Conservation (phyloP, 2,888 invertebrate species). For the Hydraecia micacea region DNA sequence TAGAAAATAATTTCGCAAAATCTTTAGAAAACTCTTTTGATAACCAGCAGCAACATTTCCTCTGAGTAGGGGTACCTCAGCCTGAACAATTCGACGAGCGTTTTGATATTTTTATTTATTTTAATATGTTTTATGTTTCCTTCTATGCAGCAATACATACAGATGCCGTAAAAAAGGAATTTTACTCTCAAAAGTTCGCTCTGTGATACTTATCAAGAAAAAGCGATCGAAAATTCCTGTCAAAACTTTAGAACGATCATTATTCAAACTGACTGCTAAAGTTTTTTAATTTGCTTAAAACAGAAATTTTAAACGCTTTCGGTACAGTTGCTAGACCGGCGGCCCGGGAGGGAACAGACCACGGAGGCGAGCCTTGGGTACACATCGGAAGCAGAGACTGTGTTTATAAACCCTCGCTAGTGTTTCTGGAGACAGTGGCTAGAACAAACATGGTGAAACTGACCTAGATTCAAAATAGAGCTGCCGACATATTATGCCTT, state of each 20-base stretch:
- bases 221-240: slow-evolving; percentile 7
- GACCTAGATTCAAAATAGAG: slow-evolving; percentile 32
- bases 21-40: neutral
- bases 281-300: slow-evolving; percentile 52
- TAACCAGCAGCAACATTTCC: neutral
- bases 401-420: slow-evolving; percentile 3
- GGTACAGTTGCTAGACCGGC: neutral
- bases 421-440: slow-evolving; percentile 1
- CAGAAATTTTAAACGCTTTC: slow-evolving; percentile 14
- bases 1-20: too few species aligned
- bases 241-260: slow-evolving; percentile 17
- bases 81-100: neutral
- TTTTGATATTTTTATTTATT: slow-evolving; percentile 8
- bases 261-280: slow-evolving; percentile 35
- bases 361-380: slow-evolving; percentile 1
- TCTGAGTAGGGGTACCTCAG: neutral
- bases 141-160: neutral
- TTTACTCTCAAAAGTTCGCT: slow-evolving; percentile 11
- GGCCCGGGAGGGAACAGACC: slow-evolving; percentile 15
- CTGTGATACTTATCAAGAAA: slow-evolving; percentile 30
- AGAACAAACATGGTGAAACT: slow-evolving; percentile 26
- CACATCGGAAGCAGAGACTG: slow-evolving; percentile 2
- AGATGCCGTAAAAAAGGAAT: neutral
- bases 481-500: neutral
- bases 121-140: neutral